These are phyloP conservation scores for Amiota communis DNA, from an alignment of 2,888 invertebrate species.

Conservation along the genomic window DNA sequence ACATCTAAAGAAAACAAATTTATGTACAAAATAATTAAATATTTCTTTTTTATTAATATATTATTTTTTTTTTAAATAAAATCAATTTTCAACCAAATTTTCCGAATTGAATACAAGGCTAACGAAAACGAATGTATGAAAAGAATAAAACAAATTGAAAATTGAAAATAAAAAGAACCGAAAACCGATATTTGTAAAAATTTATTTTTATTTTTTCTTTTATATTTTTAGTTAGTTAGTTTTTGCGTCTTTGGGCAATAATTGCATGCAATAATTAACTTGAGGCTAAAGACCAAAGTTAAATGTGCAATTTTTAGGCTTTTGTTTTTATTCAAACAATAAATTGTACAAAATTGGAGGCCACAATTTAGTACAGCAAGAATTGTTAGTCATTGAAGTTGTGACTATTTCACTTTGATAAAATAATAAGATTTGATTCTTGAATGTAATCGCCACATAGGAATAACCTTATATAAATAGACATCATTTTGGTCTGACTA, in stretches of 20 bases:
- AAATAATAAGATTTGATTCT: no score
- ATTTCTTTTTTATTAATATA: no score
- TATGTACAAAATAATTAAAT: no score
- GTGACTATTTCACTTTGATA: no score
- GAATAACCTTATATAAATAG: no score
- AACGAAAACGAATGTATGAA: background rate
- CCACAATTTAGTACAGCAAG: no score
- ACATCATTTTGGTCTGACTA: no score
- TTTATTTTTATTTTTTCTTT: background rate
- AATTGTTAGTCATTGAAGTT: no score
- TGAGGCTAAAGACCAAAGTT: background rate
- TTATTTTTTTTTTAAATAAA: background rate
- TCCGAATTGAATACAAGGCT: conserved; percentile 24
- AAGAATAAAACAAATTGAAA: conserved; percentile 2
- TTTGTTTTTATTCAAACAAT: conserved; percentile 10
- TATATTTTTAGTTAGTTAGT: background rate
- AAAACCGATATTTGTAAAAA: background rate
- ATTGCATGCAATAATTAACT: conserved; percentile 21
- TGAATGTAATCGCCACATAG: no score
- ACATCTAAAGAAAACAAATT: no score
- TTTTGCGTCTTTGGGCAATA: background rate
- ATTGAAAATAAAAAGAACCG: background rate
- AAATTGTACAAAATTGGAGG: no score
- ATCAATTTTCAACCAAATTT: background rate
- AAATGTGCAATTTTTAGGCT: background rate